These are phyloP conservation scores for Labeo rohita DNA, from an alignment of 2,113 vertebrate genomes.

Conservation along the genomic window DNA sequence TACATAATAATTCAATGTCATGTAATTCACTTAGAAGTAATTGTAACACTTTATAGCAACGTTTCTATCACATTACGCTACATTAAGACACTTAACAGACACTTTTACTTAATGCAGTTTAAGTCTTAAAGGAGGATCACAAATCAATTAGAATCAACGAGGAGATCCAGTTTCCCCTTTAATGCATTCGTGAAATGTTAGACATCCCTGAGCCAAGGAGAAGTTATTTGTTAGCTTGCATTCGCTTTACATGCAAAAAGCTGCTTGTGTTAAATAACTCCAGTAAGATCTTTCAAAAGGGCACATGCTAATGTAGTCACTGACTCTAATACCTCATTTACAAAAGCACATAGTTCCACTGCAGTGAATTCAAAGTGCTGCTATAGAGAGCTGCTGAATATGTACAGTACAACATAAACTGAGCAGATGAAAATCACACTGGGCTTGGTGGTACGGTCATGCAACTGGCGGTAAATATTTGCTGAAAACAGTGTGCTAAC, in stretches of 20 bases:
- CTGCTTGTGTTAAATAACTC: conserved; percentile 20
- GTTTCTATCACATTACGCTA: background rate
- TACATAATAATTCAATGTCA: conserved; percentile 4
- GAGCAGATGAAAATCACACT: background rate
- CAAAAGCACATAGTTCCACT: conserved; percentile 23
- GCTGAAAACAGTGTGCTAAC: conserved; percentile 1
- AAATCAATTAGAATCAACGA: conserved; percentile 28
- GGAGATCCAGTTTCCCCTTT: background rate
- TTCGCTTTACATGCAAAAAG: background rate
- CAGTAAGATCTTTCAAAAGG: background rate
- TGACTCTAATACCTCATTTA: conserved; percentile 1
- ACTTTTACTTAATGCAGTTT: conserved; percentile 20
- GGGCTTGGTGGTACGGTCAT: background rate
- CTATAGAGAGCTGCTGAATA: background rate
- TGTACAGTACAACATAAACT: background rate
- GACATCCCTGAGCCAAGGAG: background rate
- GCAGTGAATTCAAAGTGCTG: background rate
- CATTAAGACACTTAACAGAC: conserved; percentile 29
- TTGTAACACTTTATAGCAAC: background rate
- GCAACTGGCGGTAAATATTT: background rate
- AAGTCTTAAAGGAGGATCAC: background rate
- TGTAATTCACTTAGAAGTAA: conserved; percentile 9
- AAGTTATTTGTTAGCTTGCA: background rate
- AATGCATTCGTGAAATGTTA: conserved; percentile 13
- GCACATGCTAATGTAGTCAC: conserved; percentile 3